Conservation (phyloP, 2,113 vertebrate genomes). For the Salminus brasiliensis region DNA sequence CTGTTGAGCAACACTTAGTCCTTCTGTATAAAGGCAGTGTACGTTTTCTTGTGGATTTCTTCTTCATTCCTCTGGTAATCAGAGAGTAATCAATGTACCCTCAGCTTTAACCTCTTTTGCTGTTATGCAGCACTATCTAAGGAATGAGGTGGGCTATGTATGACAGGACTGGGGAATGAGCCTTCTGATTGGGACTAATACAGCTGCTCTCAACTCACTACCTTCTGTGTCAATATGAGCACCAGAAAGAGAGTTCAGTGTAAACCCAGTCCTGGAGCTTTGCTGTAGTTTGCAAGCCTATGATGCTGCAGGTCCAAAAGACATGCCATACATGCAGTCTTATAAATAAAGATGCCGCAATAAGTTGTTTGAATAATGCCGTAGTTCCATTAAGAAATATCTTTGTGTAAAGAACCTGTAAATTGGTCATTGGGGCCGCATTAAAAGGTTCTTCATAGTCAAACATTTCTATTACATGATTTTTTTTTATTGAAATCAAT, state of each 20-base stretch:
- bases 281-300: neutral
- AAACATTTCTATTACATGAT: too few species aligned
- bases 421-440: too few species aligned
- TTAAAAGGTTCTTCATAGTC: too few species aligned
- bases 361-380: too few species aligned
- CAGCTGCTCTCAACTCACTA: slow-evolving; percentile 4
- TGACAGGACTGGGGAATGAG: slow-evolving; percentile 33
- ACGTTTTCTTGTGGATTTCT: slow-evolving; percentile 15
- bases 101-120: slow-evolving; percentile 1
- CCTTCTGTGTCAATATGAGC: neutral
- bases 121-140: slow-evolving; percentile 43
- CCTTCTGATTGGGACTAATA: slow-evolving; percentile 44
- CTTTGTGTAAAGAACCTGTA: too few species aligned
- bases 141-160: slow-evolving; percentile 40
- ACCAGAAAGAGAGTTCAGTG: neutral
- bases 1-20: neutral
- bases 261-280: neutral
- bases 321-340: neutral
- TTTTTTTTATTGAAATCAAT: too few species aligned
- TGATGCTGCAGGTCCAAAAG: neutral
- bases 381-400: too few species aligned
- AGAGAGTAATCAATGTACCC: slow-evolving; percentile 34
- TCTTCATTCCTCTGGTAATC: slow-evolving; percentile 26
- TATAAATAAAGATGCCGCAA: too few species aligned
- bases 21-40: neutral